These are phyloP conservation scores for Tipula lateralis DNA, from an alignment of 2,888 invertebrate genomes.

Conservation along the genomic window DNA sequence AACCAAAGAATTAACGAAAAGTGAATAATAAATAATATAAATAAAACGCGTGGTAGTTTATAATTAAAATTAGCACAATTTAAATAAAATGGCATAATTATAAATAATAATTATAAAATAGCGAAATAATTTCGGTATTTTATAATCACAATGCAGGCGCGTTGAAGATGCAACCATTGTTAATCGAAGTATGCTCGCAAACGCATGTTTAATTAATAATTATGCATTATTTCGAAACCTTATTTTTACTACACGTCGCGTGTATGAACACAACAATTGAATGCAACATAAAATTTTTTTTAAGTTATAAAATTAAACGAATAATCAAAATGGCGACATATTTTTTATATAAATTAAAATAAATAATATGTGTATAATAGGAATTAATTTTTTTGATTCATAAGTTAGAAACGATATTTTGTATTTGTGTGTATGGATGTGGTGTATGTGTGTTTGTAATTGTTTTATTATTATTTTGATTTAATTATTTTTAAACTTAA, in stretches of 20 bases:
- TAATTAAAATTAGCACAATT: background rate
- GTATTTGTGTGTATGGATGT: background rate
- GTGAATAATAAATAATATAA: background rate
- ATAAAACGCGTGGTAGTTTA: background rate
- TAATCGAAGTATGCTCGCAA: too few species aligned
- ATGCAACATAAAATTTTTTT: too few species aligned
- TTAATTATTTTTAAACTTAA: constrained; percentile 6
- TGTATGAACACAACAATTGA: background rate
- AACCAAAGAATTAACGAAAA: background rate
- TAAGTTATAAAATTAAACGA: too few species aligned
- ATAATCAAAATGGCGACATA: background rate
- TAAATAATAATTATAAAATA: too few species aligned
- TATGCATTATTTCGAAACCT: background rate
- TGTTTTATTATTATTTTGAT: constrained; percentile 4
- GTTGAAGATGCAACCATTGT: too few species aligned
- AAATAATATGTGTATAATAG: constrained; percentile 5
- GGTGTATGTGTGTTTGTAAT: background rate
- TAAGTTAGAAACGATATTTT: background rate
- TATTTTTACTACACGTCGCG: background rate
- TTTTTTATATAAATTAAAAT: constrained; percentile 13
- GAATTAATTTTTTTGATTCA: background rate
- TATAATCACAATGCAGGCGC: too few species aligned
- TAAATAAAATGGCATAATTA: background rate
- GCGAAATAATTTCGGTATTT: too few species aligned
- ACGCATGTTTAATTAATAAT: background rate